Conservation (phyloP, 2,113 vertebrate species). For the Brevimyrus niger region DNA sequence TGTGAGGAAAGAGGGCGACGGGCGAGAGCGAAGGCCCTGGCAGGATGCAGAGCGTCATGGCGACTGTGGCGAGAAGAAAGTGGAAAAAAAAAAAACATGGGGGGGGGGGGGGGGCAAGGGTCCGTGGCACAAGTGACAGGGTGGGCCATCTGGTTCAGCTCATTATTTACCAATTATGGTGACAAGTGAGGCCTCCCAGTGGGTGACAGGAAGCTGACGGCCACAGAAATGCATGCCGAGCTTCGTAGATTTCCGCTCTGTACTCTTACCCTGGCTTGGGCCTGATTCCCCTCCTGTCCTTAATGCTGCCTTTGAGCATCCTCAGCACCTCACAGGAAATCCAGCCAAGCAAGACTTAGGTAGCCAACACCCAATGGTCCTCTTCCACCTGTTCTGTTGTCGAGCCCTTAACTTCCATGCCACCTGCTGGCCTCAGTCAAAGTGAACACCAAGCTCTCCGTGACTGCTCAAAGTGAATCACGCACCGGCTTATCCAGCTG, state of each 20-base stretch:
- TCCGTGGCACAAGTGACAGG: neutral
- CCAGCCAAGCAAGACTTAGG: neutral
- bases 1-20: neutral
- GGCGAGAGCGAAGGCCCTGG: neutral
- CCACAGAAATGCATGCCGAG: neutral
- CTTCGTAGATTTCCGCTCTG: neutral
- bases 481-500: neutral
- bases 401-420: neutral
- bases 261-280: neutral
- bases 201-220: conserved; percentile 6
- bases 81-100: neutral
- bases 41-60: neutral
- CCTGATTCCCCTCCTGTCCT: neutral
- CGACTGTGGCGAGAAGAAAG: neutral
- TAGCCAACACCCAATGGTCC: neutral
- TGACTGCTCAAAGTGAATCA: neutral
- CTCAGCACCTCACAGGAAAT: neutral
- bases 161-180: conserved; percentile 6
- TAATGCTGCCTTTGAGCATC: neutral
- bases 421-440: neutral
- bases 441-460: neutral
- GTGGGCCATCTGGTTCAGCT: conserved; percentile 1
- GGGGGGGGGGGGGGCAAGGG: neutral
- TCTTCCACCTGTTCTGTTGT: neutral
- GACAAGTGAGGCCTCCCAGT: neutral